phyloP scores from a whole-genome alignment of 2,888 invertebrate genomes.

The Cephus runcator region DNA sequence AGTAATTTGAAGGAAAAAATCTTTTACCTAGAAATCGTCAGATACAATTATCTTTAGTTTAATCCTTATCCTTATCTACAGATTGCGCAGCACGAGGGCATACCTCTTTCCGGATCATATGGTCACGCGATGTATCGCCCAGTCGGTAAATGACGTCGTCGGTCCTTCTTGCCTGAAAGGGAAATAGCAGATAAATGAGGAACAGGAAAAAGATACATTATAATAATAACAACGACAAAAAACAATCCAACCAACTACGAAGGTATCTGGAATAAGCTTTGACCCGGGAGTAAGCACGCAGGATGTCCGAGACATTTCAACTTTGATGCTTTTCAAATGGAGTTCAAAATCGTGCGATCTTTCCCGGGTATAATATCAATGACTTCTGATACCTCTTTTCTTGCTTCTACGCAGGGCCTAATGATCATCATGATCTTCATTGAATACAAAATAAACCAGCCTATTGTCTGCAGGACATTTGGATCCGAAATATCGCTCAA shows the following conservation, averaged over 20 bases:
- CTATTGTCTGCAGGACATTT: background rate
- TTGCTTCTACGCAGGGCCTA: slow-evolving; percentile 2
- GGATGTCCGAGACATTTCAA: no score
- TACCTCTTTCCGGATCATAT: background rate
- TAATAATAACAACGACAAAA: background rate
- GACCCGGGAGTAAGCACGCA: no score
- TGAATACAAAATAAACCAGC: slow-evolving; percentile 4
- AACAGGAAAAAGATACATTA: background rate
- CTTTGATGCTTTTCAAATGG: no score
- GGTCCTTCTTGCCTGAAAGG: background rate
- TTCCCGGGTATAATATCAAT: background rate
- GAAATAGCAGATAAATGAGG: background rate
- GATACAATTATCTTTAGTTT: background rate
- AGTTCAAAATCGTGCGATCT: no score
- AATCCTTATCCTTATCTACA: background rate
- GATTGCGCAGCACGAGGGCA: background rate
- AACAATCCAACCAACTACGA: background rate
- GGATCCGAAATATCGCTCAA: background rate
- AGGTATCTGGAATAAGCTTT: background rate
- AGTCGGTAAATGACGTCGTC: background rate
- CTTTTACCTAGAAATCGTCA: background rate
- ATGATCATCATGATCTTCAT: slow-evolving; percentile 8
- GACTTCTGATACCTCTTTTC: slow-evolving; percentile 4
- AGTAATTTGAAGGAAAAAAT: background rate
- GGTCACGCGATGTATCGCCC: background rate